Conservation (phyloP, 2,888 invertebrate genomes). For the Lasioglossum morio region DNA sequence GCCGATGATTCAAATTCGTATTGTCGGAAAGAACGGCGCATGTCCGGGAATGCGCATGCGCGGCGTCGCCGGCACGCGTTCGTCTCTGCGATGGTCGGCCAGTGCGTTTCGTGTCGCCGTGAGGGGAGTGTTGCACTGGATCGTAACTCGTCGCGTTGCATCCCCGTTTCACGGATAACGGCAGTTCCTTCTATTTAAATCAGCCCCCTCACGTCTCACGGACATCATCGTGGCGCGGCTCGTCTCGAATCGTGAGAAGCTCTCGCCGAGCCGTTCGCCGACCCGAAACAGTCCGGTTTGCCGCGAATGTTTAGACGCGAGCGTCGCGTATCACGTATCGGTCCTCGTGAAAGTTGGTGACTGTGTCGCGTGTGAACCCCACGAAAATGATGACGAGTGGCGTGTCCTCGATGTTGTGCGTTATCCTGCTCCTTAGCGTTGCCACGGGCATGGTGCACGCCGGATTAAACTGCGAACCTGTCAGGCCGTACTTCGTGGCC, state of each 20-base stretch:
- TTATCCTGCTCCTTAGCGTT: constrained; percentile 75
- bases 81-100: constrained; percentile 48
- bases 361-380: constrained; percentile 61
- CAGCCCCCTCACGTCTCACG: background rate
- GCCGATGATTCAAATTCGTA: background rate
- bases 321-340: constrained; percentile 52
- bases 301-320: constrained; percentile 59
- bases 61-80: constrained; percentile 59
- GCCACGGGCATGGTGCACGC: constrained; percentile 71
- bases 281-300: background rate
- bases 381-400: constrained; percentile 72
- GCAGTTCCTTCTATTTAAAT: constrained; percentile 8
- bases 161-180: constrained; percentile 31
- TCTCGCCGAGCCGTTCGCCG: constrained; percentile 11
- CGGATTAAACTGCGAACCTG: constrained; percentile 84
- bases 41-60: constrained; percentile 68
- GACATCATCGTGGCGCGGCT: constrained; percentile 24
- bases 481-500: constrained; percentile 85
- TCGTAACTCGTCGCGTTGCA: constrained; percentile 25
- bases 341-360: constrained; percentile 50
- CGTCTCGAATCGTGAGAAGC: constrained; percentile 18
- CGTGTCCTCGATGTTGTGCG: constrained; percentile 71
- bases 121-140: background rate
- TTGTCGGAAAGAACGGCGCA: background rate
- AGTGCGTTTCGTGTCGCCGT: constrained; percentile 68